Evolutionary conservation across 2,113 vertebrate genomes (phyloP).

Genomic region (Erythrolamprus reginae): DNA sequence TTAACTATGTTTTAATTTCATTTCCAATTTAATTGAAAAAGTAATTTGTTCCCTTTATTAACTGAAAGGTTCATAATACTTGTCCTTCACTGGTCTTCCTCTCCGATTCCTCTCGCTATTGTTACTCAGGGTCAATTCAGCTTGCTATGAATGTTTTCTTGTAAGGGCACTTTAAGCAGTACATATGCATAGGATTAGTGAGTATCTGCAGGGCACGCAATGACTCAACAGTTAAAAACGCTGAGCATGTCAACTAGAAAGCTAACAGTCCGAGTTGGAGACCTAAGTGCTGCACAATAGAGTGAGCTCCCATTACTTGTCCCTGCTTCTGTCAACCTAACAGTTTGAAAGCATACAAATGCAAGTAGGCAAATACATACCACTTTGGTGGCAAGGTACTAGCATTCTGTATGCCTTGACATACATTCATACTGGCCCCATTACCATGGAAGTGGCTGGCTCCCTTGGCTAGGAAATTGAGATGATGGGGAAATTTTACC

Average conservation of each 20-base stretch:
- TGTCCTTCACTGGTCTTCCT: constrained; percentile 44
- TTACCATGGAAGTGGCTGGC: background rate
- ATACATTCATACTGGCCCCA: background rate
- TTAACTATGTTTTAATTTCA: constrained; percentile 43
- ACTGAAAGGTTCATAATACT: constrained; percentile 41
- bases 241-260: background rate
- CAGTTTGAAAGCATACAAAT: background rate
- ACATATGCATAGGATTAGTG: background rate
- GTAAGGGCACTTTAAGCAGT: background rate
- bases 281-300: background rate
- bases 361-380: background rate
- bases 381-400: background rate
- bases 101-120: background rate
- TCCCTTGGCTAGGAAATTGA: background rate
- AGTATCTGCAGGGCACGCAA: background rate
- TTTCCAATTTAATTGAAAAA: constrained; percentile 36
- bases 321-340: too few species aligned
- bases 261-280: background rate
- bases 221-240: background rate
- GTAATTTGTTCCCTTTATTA: background rate
- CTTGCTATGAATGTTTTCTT: background rate
- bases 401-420: background rate
- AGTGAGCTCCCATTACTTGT: background rate
- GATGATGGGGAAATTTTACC: background rate
- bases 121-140: background rate